These are phyloP conservation scores for Andrena trimmerana DNA, from an alignment of 2,888 invertebrate species.

Conservation along the genomic window DNA sequence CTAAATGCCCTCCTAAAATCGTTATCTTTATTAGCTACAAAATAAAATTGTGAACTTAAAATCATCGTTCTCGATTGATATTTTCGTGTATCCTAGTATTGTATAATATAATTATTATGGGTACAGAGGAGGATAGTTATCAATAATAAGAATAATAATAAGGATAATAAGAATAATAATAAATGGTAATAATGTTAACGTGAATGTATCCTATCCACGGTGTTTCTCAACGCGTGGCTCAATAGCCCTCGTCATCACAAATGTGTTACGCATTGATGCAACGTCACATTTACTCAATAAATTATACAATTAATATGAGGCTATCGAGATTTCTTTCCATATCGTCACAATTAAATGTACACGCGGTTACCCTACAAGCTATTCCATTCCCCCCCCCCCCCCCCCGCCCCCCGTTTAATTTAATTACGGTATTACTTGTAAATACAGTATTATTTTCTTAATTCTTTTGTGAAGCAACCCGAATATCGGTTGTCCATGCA, in stretches of 20 bases:
- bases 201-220: conserved; percentile 72
- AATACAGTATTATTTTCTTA: conserved; percentile 14
- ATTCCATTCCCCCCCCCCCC: conserved; percentile 6
- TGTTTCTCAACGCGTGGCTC: conserved; percentile 76
- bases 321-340: conserved; percentile 43
- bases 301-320: conserved; percentile 56
- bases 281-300: conserved; percentile 69
- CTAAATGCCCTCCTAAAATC: conserved; percentile 71
- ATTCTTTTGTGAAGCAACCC: conserved; percentile 28
- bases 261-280: conserved; percentile 58
- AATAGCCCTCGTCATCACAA: conserved; percentile 66
- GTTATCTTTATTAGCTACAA: conserved; percentile 69
- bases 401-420: conserved; percentile 21
- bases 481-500: conserved; percentile 20
- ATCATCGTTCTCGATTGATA: conserved; percentile 70
- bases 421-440: conserved; percentile 33
- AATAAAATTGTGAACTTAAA: conserved; percentile 72
- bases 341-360: conserved; percentile 35
- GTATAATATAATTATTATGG: conserved; percentile 76
- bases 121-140: conserved; percentile 78
- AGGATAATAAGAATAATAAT: conserved; percentile 71
- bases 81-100: conserved; percentile 75
- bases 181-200: conserved; percentile 75
- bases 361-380: conserved; percentile 34
- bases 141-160: conserved; percentile 71